A percentile compares a stretch with the other conserved stretches of the same genome.
Evolutionary conservation across 2,888 invertebrate genomes (phyloP).

Genomic region (Apoda limacodes): DNA sequence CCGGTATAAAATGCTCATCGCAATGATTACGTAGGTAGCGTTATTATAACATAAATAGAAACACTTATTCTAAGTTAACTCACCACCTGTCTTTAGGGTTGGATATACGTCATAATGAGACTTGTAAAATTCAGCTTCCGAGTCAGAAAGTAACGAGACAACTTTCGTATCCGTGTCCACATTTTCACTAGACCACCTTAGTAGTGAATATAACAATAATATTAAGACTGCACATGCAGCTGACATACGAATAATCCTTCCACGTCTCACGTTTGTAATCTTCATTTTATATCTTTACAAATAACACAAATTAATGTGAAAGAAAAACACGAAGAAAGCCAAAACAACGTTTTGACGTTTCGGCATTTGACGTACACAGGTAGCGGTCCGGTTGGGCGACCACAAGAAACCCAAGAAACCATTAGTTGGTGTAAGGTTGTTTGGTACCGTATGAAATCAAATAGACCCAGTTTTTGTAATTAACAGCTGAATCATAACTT

Average conservation of each 20-base stretch:
- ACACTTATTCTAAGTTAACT: too few species aligned
- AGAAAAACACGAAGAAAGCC: not conserved
- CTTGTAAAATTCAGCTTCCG: constrained; percentile 34
- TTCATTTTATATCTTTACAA: constrained; percentile 53
- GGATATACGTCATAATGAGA: constrained; percentile 52
- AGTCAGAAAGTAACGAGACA: constrained; percentile 23
- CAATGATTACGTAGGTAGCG: too few species aligned
- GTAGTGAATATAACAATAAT: constrained; percentile 72
- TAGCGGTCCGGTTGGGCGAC: too few species aligned
- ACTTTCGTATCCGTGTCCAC: constrained; percentile 26
- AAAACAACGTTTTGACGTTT: not conserved
- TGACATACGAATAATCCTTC: constrained; percentile 67
- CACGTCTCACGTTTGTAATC: constrained; percentile 71
- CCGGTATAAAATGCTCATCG: constrained; percentile 26
- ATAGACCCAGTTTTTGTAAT: too few species aligned
- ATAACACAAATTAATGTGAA: constrained; percentile 27
- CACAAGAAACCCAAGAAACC: too few species aligned
- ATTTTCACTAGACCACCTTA: constrained; percentile 69
- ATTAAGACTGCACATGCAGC: constrained; percentile 64
- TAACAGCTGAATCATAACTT: too few species aligned
- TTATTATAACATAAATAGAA: too few species aligned
- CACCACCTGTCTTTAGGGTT: constrained; percentile 47
- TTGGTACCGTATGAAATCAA: too few species aligned
- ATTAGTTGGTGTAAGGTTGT: too few species aligned
- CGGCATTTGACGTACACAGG: not conserved